Evolutionary conservation across 2,797 vertebrate genomes (phyloP).

Genomic region (Eulemur rubriventer): DNA sequence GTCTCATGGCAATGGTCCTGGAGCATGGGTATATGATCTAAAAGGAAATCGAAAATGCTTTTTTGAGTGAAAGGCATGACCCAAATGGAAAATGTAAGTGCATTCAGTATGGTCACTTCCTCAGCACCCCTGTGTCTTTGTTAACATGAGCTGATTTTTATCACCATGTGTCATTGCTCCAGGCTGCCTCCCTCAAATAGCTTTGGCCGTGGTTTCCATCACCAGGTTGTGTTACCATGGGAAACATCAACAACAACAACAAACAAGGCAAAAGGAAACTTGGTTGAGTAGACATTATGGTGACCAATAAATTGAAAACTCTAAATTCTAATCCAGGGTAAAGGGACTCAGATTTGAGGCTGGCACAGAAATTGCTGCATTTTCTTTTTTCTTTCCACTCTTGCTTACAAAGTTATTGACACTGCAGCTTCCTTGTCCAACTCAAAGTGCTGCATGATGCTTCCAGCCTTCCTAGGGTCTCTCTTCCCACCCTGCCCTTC

Average conservation of each 20-base stretch:
- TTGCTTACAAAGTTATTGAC: not conserved
- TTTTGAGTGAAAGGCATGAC: not conserved
- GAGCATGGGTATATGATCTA: not conserved
- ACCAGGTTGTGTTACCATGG: not conserved
- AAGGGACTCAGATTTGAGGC: not conserved
- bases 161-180: accelerated
- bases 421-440: not conserved
- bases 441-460: not conserved
- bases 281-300: not conserved
- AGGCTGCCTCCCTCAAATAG: not conserved
- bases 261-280: not conserved
- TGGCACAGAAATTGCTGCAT: not conserved
- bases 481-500: not conserved
- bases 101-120: accelerated
- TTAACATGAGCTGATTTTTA: not conserved
- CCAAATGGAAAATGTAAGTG: not conserved
- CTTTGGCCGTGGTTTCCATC: not conserved
- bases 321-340: not conserved
- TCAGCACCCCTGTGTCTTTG: not conserved
- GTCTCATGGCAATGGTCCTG: not conserved
- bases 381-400: not conserved
- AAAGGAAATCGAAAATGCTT: not conserved
- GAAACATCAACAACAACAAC: not conserved
- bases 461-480: not conserved
- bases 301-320: not conserved